These are phyloP conservation scores for Rhineura floridana DNA, from an alignment of 2,113 vertebrate genomes.

Conservation along the genomic window DNA sequence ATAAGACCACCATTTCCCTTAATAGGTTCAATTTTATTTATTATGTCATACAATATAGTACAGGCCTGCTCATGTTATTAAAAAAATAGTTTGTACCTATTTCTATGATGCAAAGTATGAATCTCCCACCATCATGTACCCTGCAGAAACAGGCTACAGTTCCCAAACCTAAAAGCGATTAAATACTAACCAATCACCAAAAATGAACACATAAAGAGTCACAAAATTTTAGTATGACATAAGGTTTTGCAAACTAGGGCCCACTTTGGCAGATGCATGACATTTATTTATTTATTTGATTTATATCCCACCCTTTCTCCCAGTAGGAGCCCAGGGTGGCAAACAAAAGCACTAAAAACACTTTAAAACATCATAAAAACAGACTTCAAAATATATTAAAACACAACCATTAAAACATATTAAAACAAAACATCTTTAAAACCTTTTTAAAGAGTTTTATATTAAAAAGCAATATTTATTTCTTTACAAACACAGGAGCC, in stretches of 20 bases:
- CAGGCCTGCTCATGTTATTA: not conserved
- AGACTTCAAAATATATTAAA: too few relatives aligned
- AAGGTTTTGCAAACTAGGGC: not conserved
- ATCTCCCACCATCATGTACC: not conserved
- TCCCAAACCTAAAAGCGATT: not conserved
- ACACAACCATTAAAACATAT: too few relatives aligned
- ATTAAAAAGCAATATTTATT: too few relatives aligned
- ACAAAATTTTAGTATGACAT: not conserved
- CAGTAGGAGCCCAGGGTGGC: too few relatives aligned
- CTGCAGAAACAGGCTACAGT: not conserved
- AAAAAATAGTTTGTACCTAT: not conserved
- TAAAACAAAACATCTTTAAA: too few relatives aligned
- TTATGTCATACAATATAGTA: not conserved
- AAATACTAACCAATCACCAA: not conserved
- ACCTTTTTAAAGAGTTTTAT: not conserved
- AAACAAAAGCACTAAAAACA: too few relatives aligned
- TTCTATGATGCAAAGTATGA: not conserved
- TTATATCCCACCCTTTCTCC: too few relatives aligned
- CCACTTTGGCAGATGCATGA: not conserved
- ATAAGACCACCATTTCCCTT: too few relatives aligned
- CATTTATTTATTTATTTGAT: too few relatives aligned
- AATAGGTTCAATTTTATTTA: not conserved
- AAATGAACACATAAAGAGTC: not conserved
- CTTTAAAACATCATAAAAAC: too few relatives aligned
- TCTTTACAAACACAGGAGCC: too few relatives aligned